phyloP scores from a whole-genome alignment of 1,140 invertebrate genomes.

The Catajapyx aquilonaris region DNA sequence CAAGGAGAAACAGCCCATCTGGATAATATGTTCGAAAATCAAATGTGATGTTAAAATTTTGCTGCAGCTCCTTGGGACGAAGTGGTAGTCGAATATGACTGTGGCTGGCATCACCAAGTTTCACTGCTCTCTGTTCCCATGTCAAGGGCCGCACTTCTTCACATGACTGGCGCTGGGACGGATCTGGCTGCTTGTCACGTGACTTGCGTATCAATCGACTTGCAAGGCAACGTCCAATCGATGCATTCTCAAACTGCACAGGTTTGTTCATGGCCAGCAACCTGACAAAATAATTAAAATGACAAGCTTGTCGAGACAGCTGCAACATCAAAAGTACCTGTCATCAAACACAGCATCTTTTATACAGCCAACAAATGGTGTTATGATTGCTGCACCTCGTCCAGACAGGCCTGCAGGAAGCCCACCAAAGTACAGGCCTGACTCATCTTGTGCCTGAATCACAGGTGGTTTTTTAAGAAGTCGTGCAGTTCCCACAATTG shows the following conservation, averaged over 20 bases:
- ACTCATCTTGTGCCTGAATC: too few species aligned
- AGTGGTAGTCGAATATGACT: conserved; percentile 51
- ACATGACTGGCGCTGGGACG: conserved; percentile 21
- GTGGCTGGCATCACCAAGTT: conserved; percentile 58
- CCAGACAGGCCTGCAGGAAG: conserved; percentile 24
- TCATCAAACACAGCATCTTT: conserved; percentile 61
- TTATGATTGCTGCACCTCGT: conserved; percentile 26
- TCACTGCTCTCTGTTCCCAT: conserved; percentile 54
- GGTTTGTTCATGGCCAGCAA: conserved; percentile 40
- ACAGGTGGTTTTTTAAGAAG: conserved; percentile 29
- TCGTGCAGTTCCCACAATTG: conserved; percentile 25
- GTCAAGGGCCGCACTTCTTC: conserved; percentile 42
- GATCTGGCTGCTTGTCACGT: conserved; percentile 1
- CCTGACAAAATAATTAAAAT: conserved; percentile 22
- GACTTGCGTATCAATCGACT: conserved; percentile 17
- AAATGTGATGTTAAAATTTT: conserved; percentile 52
- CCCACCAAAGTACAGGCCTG: conserved; percentile 37
- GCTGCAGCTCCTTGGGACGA: conserved; percentile 37
- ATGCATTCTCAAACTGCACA: conserved; percentile 38
- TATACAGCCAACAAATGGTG: conserved; percentile 44
- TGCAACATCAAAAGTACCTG: too few species aligned
- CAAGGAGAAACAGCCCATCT: conserved; percentile 55
- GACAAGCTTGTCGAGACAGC: too few species aligned
- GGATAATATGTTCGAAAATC: conserved; percentile 69
- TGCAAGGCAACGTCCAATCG: conserved; percentile 38